phyloP scores from a whole-genome alignment of 1,140 invertebrate species.

The Brachionus plicatilis region DNA sequence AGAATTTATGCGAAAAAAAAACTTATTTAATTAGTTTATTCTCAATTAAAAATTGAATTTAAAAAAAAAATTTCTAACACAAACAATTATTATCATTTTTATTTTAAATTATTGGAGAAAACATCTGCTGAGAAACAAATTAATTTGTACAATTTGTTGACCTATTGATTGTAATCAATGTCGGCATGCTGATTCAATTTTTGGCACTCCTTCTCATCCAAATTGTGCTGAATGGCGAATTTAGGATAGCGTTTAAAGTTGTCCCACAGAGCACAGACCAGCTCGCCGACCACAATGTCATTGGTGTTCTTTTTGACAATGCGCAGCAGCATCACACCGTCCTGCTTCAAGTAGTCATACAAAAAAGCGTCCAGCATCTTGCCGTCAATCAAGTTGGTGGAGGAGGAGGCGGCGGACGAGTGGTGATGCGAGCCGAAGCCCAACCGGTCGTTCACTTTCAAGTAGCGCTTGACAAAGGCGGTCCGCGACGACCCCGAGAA shows the following conservation, averaged over 20 bases:
- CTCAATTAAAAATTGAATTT: too few species aligned
- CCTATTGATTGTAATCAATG: neutral
- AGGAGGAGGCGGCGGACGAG: neutral
- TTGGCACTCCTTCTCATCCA: conserved; percentile 7
- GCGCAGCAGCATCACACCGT: conserved; percentile 58
- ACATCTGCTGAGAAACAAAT: neutral
- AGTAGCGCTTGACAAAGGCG: neutral
- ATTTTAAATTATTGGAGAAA: neutral
- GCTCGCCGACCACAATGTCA: conserved; percentile 58
- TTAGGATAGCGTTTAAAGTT: conserved; percentile 33
- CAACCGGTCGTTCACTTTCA: conserved; percentile 3
- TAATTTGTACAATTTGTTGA: conserved; percentile 12
- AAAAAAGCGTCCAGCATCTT: conserved; percentile 54
- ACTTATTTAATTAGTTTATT: too few species aligned
- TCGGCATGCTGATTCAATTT: neutral
- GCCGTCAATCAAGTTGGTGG: conserved; percentile 42
- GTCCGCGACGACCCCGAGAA: neutral
- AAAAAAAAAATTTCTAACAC: neutral
- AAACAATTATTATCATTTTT: neutral
- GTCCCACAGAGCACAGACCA: conserved; percentile 57
- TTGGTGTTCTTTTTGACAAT: conserved; percentile 59
- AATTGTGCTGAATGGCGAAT: neutral
- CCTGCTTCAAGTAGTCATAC: conserved; percentile 59
- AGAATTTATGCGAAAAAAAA: too few species aligned
- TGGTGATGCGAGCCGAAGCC: neutral